Conservation (phyloP, 2,888 invertebrate genomes). For the Microplitis manilae region DNA sequence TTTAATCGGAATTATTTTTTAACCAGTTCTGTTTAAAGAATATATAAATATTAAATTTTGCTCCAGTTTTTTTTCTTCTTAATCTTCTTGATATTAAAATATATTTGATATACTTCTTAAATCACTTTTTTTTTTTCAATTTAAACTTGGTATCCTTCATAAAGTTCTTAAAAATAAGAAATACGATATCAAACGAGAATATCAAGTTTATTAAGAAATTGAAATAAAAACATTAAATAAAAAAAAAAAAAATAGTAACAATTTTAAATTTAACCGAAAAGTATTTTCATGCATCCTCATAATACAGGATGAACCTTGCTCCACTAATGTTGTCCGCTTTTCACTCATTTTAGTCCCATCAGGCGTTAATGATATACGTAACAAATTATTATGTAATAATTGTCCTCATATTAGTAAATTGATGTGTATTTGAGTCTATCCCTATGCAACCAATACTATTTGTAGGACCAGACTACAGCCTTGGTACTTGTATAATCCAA, state of each 20-base stretch:
- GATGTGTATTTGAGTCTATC: too few relatives aligned
- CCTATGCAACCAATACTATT: not conserved
- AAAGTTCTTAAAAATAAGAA: not conserved
- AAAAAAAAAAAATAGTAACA: too few relatives aligned
- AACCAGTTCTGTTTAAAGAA: not conserved
- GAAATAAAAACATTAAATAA: not conserved
- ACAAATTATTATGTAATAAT: not conserved
- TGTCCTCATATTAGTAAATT: not conserved
- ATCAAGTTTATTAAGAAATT: constrained; percentile 5
- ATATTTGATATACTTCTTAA: not conserved
- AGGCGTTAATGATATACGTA: not conserved
- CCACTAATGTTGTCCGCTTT: not conserved
- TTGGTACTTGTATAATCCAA: not conserved
- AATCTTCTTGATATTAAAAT: not conserved
- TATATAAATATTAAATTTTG: not conserved
- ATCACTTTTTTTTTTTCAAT: constrained; percentile 2
- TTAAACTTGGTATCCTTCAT: not conserved
- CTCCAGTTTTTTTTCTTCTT: not conserved
- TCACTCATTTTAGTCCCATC: not conserved
- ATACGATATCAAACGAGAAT: constrained; percentile 7
- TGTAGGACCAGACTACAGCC: not conserved
- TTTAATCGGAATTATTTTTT: not conserved
- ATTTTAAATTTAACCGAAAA: too few relatives aligned
- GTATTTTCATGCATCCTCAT: too few relatives aligned
- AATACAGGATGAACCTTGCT: too few relatives aligned